Evolutionary conservation across 2,888 invertebrate species (phyloP).

Genomic region (Pristionchus maxplancki): DNA sequence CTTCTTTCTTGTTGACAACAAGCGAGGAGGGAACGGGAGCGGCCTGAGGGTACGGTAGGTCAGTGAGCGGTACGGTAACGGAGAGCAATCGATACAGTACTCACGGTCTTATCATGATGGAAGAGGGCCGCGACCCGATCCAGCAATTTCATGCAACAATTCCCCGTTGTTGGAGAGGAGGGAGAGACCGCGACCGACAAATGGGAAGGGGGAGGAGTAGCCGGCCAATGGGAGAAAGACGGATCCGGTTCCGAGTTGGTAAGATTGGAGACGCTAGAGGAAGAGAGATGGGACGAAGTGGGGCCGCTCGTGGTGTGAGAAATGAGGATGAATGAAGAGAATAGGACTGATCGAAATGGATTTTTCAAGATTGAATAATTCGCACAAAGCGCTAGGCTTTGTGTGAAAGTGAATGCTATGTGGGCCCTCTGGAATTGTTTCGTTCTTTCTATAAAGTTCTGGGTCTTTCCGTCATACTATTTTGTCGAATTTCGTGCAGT

Average conservation of each 20-base stretch:
- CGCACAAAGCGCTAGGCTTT: no score
- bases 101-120: neutral
- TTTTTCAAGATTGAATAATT: no score
- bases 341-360: no score
- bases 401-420: no score
- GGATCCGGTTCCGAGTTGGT: slow-evolving; percentile 16
- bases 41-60: slow-evolving; percentile 19
- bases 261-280: neutral
- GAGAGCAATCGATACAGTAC: neutral
- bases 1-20: slow-evolving; percentile 26
- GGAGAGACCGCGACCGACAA: neutral
- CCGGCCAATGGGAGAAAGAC: neutral
- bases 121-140: neutral
- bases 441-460: no score
- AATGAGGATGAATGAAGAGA: neutral
- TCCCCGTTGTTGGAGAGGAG: no score
- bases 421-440: no score
- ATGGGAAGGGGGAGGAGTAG: neutral
- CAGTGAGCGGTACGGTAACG: no score
- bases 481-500: no score
- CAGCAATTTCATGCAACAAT: neutral
- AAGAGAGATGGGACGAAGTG: neutral
- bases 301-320: neutral
- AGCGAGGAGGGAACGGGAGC: slow-evolving; percentile 16
- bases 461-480: no score